Evolutionary conservation across 2,113 vertebrate genomes (phyloP), one percentile per base, ranked within the genome.

Genomic region (Barnardius zonarius): DNA sequence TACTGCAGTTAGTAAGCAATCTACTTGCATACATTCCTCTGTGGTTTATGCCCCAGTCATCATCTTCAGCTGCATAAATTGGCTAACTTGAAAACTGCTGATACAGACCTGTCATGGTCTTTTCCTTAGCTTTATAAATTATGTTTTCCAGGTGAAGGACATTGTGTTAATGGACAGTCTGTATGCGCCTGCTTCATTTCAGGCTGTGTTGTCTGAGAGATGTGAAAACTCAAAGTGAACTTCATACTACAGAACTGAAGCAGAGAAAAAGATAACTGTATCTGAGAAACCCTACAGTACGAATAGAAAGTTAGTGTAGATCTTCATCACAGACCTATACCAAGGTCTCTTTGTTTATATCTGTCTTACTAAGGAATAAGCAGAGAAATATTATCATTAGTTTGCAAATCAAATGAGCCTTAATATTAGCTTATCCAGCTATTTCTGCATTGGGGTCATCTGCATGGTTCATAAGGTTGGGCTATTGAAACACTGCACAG

Each of bases 81-180:
- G 90, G n/a, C 82, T 83, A 85, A 81, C 82, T 93, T 4, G 2
- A 88, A 94, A 95, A 95, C 59, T 97, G 92, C 94, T 96, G 95
- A 96, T 86, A 27, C 2, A 81, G 85, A 95, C 68, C 84, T 96
- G 91, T 93, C 95, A 70, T 17, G 61, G 63, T 80, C 86, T 79
- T 91, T 85, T 80, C 64, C 52, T 73, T 63, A 48, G 84, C 54
- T 93, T 92, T 97, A 95, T 95, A 95, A 97, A 97, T 96, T 66
- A 94, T 86, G 64, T 93, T 96, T 93, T 95, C 95, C 85, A 62
- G 84, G 77, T 97, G 96, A 96, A 97, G 96, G 97, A 97, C 89
- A 54, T 43, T 73, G 62, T 92, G 84, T 94, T 97, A 93, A 96
- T 96, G 83, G 90, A 43, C 54, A 75, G 92, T 94, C 78, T 86